phyloP scores from a whole-genome alignment of 2,888 invertebrate species.

The Bombylius major region DNA sequence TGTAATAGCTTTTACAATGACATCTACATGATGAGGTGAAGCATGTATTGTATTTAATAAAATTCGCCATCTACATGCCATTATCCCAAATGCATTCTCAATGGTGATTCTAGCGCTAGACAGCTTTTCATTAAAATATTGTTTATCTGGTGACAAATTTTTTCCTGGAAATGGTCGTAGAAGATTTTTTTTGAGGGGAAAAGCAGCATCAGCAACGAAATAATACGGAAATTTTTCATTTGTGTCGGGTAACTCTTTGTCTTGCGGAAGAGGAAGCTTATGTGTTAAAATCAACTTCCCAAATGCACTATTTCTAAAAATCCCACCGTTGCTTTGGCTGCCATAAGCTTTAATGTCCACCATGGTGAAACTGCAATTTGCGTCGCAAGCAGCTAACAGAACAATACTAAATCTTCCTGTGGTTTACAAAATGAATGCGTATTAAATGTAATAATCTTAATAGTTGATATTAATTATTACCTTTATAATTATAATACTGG shows the following conservation, averaged over 20 bases:
- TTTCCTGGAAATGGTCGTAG: constrained; percentile 18
- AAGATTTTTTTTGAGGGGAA: constrained; percentile 16
- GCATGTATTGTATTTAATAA: constrained; percentile 15
- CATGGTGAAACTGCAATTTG: constrained; percentile 6
- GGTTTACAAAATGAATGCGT: no score
- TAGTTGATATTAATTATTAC: no score
- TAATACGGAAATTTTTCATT: constrained; percentile 11
- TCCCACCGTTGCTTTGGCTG: constrained; percentile 5
- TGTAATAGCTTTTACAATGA: no score
- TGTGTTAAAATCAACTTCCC: constrained; percentile 4
- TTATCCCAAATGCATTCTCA: constrained; percentile 21
- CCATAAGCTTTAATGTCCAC: constrained; percentile 14
- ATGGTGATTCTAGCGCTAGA: no score
- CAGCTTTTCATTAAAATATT: constrained; percentile 18
- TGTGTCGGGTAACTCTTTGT: constrained; percentile 3
- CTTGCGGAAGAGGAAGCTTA: constrained; percentile 10
- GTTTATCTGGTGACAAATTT: constrained; percentile 11
- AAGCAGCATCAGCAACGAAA: constrained; percentile 17
- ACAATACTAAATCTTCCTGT: no score
- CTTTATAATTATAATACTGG: no score
- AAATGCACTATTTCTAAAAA: constrained; percentile 10
- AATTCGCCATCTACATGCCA: constrained; percentile 16
- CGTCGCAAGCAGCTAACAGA: no score
- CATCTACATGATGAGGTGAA: constrained; percentile 17
- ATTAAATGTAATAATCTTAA: no score